Evolutionary conservation across 2,797 vertebrate genomes (phyloP).

Genomic region (Etheostoma nigrum): DNA sequence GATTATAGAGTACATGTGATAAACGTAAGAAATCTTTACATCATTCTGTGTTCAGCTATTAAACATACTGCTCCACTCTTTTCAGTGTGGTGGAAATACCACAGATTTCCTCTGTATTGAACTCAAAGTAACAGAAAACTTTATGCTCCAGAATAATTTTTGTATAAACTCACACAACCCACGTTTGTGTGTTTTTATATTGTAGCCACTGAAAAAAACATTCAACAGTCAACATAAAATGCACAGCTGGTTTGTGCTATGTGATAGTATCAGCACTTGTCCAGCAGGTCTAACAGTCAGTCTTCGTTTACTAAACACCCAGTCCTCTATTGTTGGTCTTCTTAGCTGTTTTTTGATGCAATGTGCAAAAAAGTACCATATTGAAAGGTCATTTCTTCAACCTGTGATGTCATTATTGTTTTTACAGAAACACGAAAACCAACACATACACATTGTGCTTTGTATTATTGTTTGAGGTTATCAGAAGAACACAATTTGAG

Average conservation of each 20-base stretch:
- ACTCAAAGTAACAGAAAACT: background rate
- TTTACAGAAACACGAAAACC: slow-evolving; percentile 49
- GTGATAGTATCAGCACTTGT: slow-evolving; percentile 59
- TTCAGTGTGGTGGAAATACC: background rate
- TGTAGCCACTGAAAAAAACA: slow-evolving; percentile 1
- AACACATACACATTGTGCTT: slow-evolving; percentile 9
- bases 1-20: background rate
- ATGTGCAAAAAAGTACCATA: slow-evolving; percentile 37
- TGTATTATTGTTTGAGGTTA: slow-evolving; percentile 22
- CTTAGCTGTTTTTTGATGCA: slow-evolving; percentile 43
- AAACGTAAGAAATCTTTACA: background rate
- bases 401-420: slow-evolving; percentile 50
- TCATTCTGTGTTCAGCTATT: slow-evolving; percentile 1
- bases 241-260: slow-evolving; percentile 19
- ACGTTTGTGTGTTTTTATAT: background rate
- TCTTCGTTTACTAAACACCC: slow-evolving; percentile 75
- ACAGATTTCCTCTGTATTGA: background rate
- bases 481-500: background rate
- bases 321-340: slow-evolving; percentile 47
- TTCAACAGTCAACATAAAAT: slow-evolving; percentile 6
- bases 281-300: slow-evolving; percentile 62
- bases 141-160: background rate
- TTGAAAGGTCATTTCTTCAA: slow-evolving; percentile 54
- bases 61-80: background rate
- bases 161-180: background rate